phyloP scores from a whole-genome alignment of 2,113 vertebrate genomes.

The Erythrolamprus reginae region DNA sequence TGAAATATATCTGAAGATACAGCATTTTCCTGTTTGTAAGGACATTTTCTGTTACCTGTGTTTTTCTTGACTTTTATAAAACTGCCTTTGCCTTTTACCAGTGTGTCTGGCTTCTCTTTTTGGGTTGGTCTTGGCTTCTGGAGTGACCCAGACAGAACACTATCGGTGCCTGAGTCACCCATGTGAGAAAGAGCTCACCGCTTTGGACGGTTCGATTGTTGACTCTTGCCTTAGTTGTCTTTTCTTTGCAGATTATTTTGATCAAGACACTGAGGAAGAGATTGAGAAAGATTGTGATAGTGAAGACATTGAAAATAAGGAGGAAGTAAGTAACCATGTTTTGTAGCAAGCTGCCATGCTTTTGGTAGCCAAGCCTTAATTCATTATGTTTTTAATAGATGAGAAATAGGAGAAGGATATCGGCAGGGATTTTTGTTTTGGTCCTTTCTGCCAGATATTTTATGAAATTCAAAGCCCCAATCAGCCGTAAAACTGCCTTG shows the following conservation, averaged over 20 bases:
- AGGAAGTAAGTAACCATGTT: slow-evolving; percentile 69
- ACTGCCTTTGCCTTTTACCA: too few relatives aligned
- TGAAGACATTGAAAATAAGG: slow-evolving; percentile 63
- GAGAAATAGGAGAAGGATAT: not conserved
- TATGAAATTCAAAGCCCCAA: not conserved
- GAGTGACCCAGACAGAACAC: too few relatives aligned
- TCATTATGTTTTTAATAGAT: not conserved
- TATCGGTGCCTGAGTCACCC: not conserved
- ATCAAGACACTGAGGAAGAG: slow-evolving; percentile 73
- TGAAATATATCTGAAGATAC: too few relatives aligned
- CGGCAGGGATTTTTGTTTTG: not conserved
- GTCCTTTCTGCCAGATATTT: not conserved
- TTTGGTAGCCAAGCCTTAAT: not conserved
- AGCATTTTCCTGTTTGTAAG: too few relatives aligned
- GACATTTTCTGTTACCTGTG: too few relatives aligned
- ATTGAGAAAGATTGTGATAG: slow-evolving; percentile 60
- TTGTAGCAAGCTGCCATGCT: not conserved
- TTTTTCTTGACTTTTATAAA: too few relatives aligned
- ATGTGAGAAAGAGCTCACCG: not conserved
- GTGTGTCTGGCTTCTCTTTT: too few relatives aligned
- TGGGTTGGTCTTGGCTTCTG: too few relatives aligned
- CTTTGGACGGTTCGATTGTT: not conserved
- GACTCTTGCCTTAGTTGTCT: not conserved
- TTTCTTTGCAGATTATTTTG: slow-evolving; percentile 60
- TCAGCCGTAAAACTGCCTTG: not conserved